Conservation (phyloP, 1,140 invertebrate genomes). For the Chironomus striatipennis region DNA sequence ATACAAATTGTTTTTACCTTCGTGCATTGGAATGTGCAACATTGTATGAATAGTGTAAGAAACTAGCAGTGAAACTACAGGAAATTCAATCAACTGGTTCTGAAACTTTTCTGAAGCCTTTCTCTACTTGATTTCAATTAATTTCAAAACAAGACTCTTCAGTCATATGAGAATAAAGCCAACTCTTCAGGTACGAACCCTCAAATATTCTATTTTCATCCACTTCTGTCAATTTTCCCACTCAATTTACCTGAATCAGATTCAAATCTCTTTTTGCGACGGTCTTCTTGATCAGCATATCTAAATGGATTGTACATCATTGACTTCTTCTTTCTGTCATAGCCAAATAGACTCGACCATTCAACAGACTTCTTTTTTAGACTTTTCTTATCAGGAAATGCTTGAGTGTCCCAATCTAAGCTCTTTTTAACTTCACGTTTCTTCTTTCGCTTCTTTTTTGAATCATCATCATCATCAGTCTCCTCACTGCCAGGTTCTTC, state of each 20-base stretch:
- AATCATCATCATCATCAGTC: constrained; percentile 44
- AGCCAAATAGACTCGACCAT: constrained; percentile 77
- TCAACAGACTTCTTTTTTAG: constrained; percentile 65
- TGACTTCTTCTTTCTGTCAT: constrained; percentile 65
- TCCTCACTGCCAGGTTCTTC: constrained; percentile 29
- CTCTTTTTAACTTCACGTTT: constrained; percentile 35
- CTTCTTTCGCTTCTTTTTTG: constrained; percentile 39
- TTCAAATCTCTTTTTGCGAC: neutral
- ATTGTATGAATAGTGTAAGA: too few species aligned
- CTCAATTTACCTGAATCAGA: neutral
- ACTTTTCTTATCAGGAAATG: constrained; percentile 46
- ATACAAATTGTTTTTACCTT: too few species aligned
- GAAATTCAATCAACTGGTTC: too few species aligned
- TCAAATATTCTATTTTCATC: neutral
- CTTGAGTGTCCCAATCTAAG: constrained; percentile 34
- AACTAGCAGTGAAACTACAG: too few species aligned
- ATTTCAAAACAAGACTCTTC: too few species aligned
- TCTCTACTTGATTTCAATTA: too few species aligned
- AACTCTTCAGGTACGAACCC: too few species aligned
- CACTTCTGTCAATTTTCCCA: neutral
- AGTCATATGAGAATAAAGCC: too few species aligned
- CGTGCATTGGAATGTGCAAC: too few species aligned
- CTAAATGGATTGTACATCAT: neutral
- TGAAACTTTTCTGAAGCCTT: too few species aligned
- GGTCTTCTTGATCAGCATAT: neutral